These are phyloP conservation scores for Balearica regulorum DNA, from an alignment of 2,797 vertebrate species.

Conservation along the genomic window DNA sequence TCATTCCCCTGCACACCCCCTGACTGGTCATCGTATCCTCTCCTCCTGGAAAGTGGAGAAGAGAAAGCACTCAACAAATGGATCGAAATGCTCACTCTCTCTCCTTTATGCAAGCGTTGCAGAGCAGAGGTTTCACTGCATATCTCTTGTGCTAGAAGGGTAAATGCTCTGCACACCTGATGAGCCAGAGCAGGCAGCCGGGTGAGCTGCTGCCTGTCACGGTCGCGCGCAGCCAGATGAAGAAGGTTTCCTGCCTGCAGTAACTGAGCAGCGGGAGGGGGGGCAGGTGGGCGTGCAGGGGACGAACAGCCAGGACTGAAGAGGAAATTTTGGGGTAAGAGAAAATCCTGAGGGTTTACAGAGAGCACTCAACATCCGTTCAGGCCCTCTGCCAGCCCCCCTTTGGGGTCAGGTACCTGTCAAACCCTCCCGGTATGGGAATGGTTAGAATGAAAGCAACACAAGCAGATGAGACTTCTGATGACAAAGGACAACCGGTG, in stretches of 20 bases:
- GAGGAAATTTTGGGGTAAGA: background rate
- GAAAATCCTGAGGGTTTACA: background rate
- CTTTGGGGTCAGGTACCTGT: background rate
- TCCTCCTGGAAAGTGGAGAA: background rate
- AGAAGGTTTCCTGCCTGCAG: background rate
- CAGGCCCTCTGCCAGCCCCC: background rate
- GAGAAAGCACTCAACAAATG: rapidly evolving
- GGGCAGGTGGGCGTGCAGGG: background rate
- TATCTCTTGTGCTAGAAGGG: background rate
- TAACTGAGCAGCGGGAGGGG: background rate
- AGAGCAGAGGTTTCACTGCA: background rate
- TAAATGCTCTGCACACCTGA: rapidly evolving
- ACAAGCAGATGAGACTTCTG: background rate
- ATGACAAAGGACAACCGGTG: background rate
- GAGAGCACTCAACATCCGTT: background rate
- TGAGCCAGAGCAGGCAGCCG: background rate
- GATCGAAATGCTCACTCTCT: rapidly evolving
- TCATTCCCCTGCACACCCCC: background rate
- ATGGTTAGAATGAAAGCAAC: background rate
- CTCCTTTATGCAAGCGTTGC: background rate
- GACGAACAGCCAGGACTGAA: background rate
- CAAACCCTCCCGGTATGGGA: background rate
- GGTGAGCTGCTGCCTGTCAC: background rate
- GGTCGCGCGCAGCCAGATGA: rapidly evolving
- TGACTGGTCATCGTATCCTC: rapidly evolving